Evolutionary conservation across 2,888 invertebrate genomes (phyloP).

Genomic region (Lasiommata megera): DNA sequence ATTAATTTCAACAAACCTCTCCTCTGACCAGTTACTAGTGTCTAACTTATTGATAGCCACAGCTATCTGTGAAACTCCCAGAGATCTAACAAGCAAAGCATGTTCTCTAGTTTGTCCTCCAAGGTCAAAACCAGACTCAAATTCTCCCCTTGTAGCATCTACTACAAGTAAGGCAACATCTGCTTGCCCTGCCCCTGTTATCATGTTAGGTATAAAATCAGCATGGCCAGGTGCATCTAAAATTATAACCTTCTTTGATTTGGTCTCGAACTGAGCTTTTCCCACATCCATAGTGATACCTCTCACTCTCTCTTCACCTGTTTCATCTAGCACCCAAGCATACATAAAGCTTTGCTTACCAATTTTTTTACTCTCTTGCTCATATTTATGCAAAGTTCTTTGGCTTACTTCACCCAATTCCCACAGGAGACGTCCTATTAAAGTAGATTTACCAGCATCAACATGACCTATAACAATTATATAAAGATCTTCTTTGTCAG

Average conservation of each 20-base stretch:
- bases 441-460: conserved; percentile 97
- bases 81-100: conserved; percentile 92
- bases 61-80: conserved; percentile 95
- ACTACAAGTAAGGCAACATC: conserved; percentile 98
- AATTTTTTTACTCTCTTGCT: conserved; percentile 97
- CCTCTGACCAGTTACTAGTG: conserved; percentile 95
- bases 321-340: conserved; percentile 99
- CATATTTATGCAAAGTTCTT: conserved; percentile 96
- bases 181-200: conserved; percentile 98
- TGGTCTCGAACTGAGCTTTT: conserved; percentile 94
- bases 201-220: conserved; percentile 99
- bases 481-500: conserved; percentile 93
- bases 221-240: conserved; percentile 99
- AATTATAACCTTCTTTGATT: conserved; percentile 89
- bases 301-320: conserved; percentile 96
- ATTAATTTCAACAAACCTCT: conserved; percentile 94
- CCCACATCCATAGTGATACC: conserved; percentile 99
- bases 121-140: conserved; percentile 98
- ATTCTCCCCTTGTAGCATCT: conserved; percentile 97
- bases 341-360: conserved; percentile 99
- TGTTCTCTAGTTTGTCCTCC: conserved; percentile 99
- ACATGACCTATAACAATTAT: conserved; percentile 98
- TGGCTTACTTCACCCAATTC: conserved; percentile 93
- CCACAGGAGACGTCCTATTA: conserved; percentile 97
- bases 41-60: conserved; percentile 99